A percentile compares a stretch with the other conserved stretches of the same genome.
These are phyloP conservation scores for Metaphire vulgaris DNA, from an alignment of 1,140 invertebrate genomes.

Conservation along the genomic window DNA sequence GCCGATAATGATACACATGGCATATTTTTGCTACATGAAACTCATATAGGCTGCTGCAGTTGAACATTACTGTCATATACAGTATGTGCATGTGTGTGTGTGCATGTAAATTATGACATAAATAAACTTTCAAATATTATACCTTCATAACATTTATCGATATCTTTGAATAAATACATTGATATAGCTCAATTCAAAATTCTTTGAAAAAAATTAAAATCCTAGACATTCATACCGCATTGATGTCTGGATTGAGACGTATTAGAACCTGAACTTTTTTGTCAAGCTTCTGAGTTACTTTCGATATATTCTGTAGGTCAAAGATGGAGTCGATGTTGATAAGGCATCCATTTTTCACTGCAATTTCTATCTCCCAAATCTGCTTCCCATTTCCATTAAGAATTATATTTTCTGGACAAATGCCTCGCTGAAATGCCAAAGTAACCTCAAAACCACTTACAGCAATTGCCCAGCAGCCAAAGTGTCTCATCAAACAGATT, in stretches of 20 bases:
- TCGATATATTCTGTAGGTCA: constrained; percentile 43
- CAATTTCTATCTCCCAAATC: constrained; percentile 47
- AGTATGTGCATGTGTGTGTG: no score
- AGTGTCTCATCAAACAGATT: constrained; percentile 38
- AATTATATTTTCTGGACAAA: constrained; percentile 39
- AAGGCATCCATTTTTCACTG: constrained; percentile 42
- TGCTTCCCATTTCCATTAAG: constrained; percentile 53
- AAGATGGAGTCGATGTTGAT: constrained; percentile 52
- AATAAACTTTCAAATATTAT: no score
- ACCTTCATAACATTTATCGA: no score
- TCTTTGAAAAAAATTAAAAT: no score
- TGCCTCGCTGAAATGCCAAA: constrained; percentile 43
- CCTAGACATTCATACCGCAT: constrained; percentile 40
- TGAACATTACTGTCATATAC: no score
- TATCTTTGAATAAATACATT: no score
- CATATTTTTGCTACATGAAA: no score
- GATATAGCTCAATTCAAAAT: no score
- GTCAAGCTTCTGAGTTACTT: constrained; percentile 31
- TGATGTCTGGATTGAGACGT: constrained; percentile 40
- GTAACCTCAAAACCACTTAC: constrained; percentile 51
- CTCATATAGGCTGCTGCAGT: no score
- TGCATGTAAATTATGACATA: no score
- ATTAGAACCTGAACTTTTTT: constrained; percentile 35
- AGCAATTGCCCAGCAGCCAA: constrained; percentile 38
- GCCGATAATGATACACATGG: no score